These are phyloP conservation scores for Lacerta bilineata DNA, from an alignment of 2,797 vertebrate genomes.

Conservation along the genomic window DNA sequence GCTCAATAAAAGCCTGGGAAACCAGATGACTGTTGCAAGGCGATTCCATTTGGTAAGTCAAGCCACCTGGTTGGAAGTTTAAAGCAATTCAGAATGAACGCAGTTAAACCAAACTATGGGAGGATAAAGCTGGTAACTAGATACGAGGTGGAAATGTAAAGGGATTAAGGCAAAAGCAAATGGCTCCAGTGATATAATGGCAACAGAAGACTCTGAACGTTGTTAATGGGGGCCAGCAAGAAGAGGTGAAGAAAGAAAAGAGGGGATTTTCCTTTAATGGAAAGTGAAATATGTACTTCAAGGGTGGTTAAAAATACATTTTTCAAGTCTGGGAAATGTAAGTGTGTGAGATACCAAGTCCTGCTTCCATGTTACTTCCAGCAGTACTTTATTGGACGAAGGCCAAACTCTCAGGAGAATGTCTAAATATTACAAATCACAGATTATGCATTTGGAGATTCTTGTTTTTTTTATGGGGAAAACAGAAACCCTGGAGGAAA, in stretches of 20 bases:
- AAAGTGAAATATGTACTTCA: conserved; percentile 57
- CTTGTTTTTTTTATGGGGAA: not conserved
- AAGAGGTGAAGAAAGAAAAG: conserved; percentile 28
- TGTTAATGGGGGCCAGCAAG: conserved; percentile 40
- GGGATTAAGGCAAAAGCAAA: conserved; percentile 57
- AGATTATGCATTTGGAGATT: not conserved
- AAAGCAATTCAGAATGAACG: conserved; percentile 33
- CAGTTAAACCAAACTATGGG: conserved; percentile 47
- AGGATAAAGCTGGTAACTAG: conserved; percentile 66
- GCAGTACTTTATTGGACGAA: not conserved
- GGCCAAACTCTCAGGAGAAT: not conserved
- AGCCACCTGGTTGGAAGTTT: conserved; percentile 62
- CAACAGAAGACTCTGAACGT: conserved; percentile 53
- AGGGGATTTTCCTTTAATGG: conserved; percentile 52
- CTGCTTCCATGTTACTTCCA: not conserved
- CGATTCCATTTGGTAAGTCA: conserved; percentile 63
- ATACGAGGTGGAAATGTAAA: conserved; percentile 63
- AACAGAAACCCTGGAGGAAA: not conserved
- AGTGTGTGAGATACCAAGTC: conserved; percentile 6
- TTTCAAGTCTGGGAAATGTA: conserved; percentile 59
- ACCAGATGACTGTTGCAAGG: conserved; percentile 61
- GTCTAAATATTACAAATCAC: not conserved
- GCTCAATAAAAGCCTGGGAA: conserved; percentile 65
- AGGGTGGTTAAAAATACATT: conserved; percentile 41
- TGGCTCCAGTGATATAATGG: conserved; percentile 53